Evolutionary conservation across 2,888 invertebrate genomes (phyloP).

Genomic region (Drosophila pseudotakahashii): DNA sequence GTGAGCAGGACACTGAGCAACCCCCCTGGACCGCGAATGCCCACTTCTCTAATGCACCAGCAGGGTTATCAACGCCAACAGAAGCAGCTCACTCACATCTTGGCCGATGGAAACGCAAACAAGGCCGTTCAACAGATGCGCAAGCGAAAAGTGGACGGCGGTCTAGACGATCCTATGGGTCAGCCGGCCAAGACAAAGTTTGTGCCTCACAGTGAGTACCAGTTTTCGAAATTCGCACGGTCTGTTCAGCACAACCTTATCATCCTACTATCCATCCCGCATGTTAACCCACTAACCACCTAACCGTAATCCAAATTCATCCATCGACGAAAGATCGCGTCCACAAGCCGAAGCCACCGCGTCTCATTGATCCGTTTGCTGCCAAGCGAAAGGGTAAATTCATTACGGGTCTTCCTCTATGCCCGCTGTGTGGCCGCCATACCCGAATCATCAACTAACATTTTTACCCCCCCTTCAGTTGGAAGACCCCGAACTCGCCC

Average conservation of each 20-base stretch:
- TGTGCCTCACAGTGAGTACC: conserved; percentile 65
- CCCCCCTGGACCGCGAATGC: conserved; percentile 85
- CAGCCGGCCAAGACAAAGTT: conserved; percentile 72
- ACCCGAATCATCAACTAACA: conserved; percentile 53
- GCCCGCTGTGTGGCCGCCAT: background rate
- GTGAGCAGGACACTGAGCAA: conserved; percentile 87
- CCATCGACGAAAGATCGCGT: conserved; percentile 54
- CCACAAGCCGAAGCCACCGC: conserved; percentile 67
- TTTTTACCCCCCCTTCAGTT: conserved; percentile 81
- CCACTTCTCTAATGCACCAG: conserved; percentile 67
- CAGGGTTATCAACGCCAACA: conserved; percentile 49
- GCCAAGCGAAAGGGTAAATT: conserved; percentile 83
- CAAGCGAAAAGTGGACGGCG: conserved; percentile 85
- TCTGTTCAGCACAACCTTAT: background rate
- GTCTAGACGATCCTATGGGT: conserved; percentile 84
- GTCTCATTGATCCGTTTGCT: conserved; percentile 80
- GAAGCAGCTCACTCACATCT: conserved; percentile 54
- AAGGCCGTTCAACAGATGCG: conserved; percentile 60
- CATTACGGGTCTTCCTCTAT: background rate
- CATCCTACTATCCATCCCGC: conserved; percentile 10
- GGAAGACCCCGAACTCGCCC: conserved; percentile 85
- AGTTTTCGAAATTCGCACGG: too few relatives aligned
- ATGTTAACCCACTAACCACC: conserved; percentile 7
- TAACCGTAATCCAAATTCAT: conserved; percentile 14
- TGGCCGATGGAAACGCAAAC: conserved; percentile 47